Conservation (phyloP, 2,888 invertebrate species). For the Anarsia innoxiella region DNA sequence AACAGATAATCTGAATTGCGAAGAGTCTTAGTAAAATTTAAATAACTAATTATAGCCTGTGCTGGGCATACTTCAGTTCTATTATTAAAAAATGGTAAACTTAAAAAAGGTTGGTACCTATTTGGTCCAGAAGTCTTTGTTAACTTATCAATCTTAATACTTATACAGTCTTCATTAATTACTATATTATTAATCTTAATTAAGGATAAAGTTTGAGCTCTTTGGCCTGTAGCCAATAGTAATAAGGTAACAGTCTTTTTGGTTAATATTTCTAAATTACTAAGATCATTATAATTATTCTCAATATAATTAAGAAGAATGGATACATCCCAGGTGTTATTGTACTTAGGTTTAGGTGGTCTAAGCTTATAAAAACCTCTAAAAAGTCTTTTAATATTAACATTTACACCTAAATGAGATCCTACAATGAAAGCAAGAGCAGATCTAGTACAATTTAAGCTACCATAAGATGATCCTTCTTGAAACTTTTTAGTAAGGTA, state of each 20-base stretch:
- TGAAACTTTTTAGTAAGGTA: constrained; percentile 13
- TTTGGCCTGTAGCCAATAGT: constrained; percentile 11
- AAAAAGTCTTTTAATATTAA: constrained; percentile 12
- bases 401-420: constrained; percentile 3
- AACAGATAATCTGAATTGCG: not conserved
- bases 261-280: constrained; percentile 11
- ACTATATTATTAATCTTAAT: constrained; percentile 1
- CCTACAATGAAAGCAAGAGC: constrained; percentile 14
- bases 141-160: constrained; percentile 9
- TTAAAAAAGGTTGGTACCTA: constrained; percentile 7
- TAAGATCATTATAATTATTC: not conserved
- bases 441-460: constrained; percentile 14
- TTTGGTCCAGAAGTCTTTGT: constrained; percentile 14
- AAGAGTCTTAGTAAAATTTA: constrained; percentile 4
- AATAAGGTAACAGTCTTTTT: constrained; percentile 23
- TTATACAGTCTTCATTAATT: not conserved
- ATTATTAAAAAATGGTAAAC: constrained; percentile 7
- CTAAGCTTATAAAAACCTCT: constrained; percentile 15
- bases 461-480: constrained; percentile 15
- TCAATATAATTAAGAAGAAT: constrained; percentile 9
- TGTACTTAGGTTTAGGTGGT: constrained; percentile 24
- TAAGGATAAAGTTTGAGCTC: constrained; percentile 5
- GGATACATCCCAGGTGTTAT: constrained; percentile 7
- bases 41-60: constrained; percentile 2
- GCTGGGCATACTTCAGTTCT: constrained; percentile 10